Conservation (phyloP, 2,797 vertebrate genomes). For the Leptatherina wallacei region DNA sequence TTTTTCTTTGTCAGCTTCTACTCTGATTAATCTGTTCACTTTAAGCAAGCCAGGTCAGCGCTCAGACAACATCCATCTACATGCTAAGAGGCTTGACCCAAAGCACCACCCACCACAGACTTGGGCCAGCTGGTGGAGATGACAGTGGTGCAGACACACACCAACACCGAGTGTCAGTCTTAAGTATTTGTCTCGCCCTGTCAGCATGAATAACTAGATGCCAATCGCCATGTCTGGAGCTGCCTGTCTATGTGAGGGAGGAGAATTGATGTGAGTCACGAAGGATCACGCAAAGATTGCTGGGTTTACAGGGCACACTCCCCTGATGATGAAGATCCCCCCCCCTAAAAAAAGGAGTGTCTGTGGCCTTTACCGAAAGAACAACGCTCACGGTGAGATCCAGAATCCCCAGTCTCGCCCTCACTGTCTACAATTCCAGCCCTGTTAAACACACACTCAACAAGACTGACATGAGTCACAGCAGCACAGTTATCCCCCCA, state of each 20-base stretch:
- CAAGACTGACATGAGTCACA: constrained; percentile 72
- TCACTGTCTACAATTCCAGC: constrained; percentile 48
- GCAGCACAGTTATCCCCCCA: constrained; percentile 57
- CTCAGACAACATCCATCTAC: constrained; percentile 58
- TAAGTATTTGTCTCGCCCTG: constrained; percentile 63
- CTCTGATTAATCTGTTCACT: constrained; percentile 51
- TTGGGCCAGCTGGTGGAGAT: constrained; percentile 64
- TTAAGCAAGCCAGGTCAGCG: constrained; percentile 43
- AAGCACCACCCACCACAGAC: constrained; percentile 41
- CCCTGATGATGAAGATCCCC: constrained; percentile 48
- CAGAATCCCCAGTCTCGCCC: constrained; percentile 45
- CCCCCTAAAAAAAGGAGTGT: constrained; percentile 50
- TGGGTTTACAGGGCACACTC: constrained; percentile 55
- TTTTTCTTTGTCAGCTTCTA: constrained; percentile 28
- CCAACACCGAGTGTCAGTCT: constrained; percentile 40
- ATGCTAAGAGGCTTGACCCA: constrained; percentile 78
- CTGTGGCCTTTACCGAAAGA: constrained; percentile 47
- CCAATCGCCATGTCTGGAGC: constrained; percentile 47
- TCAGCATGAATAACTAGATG: constrained; percentile 55
- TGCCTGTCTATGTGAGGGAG: constrained; percentile 43
- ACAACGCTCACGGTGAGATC: constrained; percentile 39
- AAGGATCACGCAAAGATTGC: constrained; percentile 51
- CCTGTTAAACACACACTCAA: constrained; percentile 65
- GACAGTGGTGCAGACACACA: constrained; percentile 43
- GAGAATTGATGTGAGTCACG: constrained; percentile 67